Conservation (phyloP, 2,797 vertebrate genomes). For the Macroramphosus scolopax region DNA sequence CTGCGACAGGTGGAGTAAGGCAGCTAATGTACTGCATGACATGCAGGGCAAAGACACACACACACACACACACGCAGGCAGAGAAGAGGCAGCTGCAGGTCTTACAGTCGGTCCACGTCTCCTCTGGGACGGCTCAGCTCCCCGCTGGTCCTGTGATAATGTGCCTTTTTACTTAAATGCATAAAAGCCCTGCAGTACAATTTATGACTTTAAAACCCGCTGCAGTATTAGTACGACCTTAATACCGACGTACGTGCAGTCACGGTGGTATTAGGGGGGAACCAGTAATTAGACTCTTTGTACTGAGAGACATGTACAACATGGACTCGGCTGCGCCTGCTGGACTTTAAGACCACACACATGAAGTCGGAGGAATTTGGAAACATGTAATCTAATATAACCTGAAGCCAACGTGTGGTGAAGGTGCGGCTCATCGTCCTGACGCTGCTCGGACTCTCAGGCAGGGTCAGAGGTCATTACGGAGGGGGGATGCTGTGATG, state of each 20-base stretch:
- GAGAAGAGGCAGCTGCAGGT: slow-evolving; percentile 46
- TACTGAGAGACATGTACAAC: too few relatives aligned
- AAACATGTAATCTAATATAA: too few relatives aligned
- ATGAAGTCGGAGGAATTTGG: too few relatives aligned
- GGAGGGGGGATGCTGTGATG: not conserved
- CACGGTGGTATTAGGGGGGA: not conserved
- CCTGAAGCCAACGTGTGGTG: too few relatives aligned
- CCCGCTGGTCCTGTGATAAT: slow-evolving; percentile 53
- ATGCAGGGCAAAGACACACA: slow-evolving; percentile 2
- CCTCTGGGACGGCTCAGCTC: slow-evolving; percentile 61
- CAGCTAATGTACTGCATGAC: slow-evolving; percentile 49
- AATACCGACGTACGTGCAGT: slow-evolving; percentile 4
- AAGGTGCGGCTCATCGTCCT: too few relatives aligned
- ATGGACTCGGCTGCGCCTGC: too few relatives aligned
- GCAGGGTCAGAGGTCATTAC: not conserved
- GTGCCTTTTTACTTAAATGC: slow-evolving; percentile 61
- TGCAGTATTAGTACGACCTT: slow-evolving; percentile 20
- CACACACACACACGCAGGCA: slow-evolving; percentile 11
- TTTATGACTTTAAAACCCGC: slow-evolving; percentile 45
- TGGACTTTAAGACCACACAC: too few relatives aligned
- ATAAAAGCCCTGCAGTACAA: slow-evolving; percentile 53
- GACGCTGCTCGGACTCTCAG: too few relatives aligned
- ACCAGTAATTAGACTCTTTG: too few relatives aligned
- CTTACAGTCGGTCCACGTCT: slow-evolving; percentile 37
- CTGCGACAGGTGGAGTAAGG: slow-evolving; percentile 33